A percentile compares a stretch with the other conserved stretches of the same genome.
Evolutionary conservation across 2,888 invertebrate genomes (phyloP).

Genomic region (Orchesellides sinensis): DNA sequence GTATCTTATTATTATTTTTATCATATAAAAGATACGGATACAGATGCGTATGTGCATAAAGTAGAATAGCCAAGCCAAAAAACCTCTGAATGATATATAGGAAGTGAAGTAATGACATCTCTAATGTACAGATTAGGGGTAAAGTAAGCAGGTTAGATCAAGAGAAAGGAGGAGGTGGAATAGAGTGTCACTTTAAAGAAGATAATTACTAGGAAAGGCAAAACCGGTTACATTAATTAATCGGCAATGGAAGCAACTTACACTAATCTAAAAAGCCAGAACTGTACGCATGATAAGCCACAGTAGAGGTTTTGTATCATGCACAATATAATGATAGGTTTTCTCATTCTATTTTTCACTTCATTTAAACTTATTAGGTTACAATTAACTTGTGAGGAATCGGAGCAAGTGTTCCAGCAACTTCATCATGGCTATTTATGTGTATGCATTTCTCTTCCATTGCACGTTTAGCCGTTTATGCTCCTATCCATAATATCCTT

Average conservation of each 20-base stretch:
- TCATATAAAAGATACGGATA: neutral
- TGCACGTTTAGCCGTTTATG: too few relatives aligned
- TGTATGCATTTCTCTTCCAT: neutral
- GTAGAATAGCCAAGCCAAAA: neutral
- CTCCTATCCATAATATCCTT: neutral
- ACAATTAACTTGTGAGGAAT: conserved; percentile 26
- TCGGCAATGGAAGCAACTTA: conserved; percentile 60
- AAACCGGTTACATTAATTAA: conserved; percentile 69
- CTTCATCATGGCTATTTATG: conserved; percentile 17
- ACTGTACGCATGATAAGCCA: conserved; percentile 50
- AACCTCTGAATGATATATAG: neutral
- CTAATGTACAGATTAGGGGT: neutral
- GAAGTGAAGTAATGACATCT: neutral
- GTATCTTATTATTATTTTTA: neutral
- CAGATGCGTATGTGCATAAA: neutral
- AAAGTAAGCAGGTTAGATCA: conserved; percentile 4
- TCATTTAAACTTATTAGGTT: conserved; percentile 31
- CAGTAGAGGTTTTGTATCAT: conserved; percentile 19
- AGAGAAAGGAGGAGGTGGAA: conserved; percentile 40
- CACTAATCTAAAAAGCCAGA: conserved; percentile 55
- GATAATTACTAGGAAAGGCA: conserved; percentile 65
- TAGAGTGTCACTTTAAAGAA: conserved; percentile 61
- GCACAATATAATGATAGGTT: conserved; percentile 37
- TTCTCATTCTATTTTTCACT: conserved; percentile 25
- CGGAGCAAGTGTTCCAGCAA: conserved; percentile 28